Evolutionary conservation across 2,888 invertebrate species (phyloP), one percentile per base, ranked within the genome.

Genomic region (Pachliopta kotzebuea): DNA sequence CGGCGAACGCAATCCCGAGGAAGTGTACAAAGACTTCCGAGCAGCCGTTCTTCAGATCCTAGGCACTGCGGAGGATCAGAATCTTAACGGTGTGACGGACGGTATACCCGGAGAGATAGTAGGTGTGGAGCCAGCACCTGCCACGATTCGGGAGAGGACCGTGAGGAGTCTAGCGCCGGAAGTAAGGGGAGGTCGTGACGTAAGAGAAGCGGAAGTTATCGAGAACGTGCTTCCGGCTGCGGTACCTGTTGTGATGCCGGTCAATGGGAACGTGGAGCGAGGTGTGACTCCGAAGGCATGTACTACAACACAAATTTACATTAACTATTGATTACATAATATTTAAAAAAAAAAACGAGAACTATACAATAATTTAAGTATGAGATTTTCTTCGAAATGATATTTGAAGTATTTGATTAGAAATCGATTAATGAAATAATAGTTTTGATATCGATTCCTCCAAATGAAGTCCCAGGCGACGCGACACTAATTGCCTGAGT

Each of bases 1-100:
- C 77, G 97, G 97, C 9, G 97, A 97, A 85, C 92, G 97, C 62
- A 95, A 96, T 74, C 97, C 97, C 0, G 94, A 94, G 45, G 97
- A 97, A 76, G 97, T 97, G 14, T 97, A 97, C 88, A 94, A 94
- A 77, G 97, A 97, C 85, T 97, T 97, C 84, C 94, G 96, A 60
- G 93, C 94, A 14, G 95, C 96, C 3, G 94, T 97, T 11, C 94
- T 96, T 72, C 94, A 95, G 78, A 95, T 96, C 75, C 87, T 97
- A 23, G 96, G 95, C 26, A 89, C 93, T 54, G 93, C 94, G 70
- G 95, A 95, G 76, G 94, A 94, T 74, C 94, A 94, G 75, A 94
- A 94, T 67, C 93, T 93, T 74, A 85, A 81, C 72, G 94, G 95
- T 62, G 88, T 89, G 6, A 65, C 94, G 75, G 92, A 92, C 3